Evolutionary conservation across 2,888 invertebrate species (phyloP).

Genomic region (Lydus trimaculatus): DNA sequence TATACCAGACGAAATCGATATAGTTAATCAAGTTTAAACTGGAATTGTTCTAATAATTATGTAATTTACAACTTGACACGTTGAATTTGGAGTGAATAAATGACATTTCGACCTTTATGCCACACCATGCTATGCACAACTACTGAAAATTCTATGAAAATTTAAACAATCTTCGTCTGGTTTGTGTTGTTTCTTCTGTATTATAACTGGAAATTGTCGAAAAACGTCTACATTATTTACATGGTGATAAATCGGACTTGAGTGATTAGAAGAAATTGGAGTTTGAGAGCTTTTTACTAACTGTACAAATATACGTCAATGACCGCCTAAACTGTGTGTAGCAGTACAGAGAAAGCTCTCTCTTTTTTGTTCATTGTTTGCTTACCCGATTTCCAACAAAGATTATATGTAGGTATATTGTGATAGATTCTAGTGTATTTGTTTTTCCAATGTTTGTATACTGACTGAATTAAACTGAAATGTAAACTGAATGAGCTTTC

Average conservation of each 20-base stretch:
- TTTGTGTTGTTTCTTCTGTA: neutral
- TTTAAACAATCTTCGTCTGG: constrained; percentile 5
- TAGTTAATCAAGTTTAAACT: neutral
- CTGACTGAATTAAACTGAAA: constrained; percentile 19
- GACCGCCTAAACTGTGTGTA: constrained; percentile 30
- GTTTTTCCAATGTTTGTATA: constrained; percentile 19
- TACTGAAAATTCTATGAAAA: constrained; percentile 4
- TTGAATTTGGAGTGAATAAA: neutral
- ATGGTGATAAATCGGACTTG: constrained; percentile 44
- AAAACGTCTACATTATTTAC: constrained; percentile 39
- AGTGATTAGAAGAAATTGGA: constrained; percentile 36
- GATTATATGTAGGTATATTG: constrained; percentile 23
- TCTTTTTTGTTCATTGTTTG: constrained; percentile 30
- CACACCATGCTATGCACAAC: neutral
- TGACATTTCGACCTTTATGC: neutral
- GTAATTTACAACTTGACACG: neutral
- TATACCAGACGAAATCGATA: too few species aligned
- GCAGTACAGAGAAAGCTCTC: constrained; percentile 15
- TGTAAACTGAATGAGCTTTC: constrained; percentile 16
- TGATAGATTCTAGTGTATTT: constrained; percentile 22
- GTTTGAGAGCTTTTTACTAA: constrained; percentile 28
- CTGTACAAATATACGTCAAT: constrained; percentile 34
- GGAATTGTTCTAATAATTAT: too few species aligned
- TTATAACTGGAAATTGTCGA: neutral
- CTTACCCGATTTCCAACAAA: constrained; percentile 22